Conservation (phyloP, 2,113 vertebrate genomes). For the Uria aalge region DNA sequence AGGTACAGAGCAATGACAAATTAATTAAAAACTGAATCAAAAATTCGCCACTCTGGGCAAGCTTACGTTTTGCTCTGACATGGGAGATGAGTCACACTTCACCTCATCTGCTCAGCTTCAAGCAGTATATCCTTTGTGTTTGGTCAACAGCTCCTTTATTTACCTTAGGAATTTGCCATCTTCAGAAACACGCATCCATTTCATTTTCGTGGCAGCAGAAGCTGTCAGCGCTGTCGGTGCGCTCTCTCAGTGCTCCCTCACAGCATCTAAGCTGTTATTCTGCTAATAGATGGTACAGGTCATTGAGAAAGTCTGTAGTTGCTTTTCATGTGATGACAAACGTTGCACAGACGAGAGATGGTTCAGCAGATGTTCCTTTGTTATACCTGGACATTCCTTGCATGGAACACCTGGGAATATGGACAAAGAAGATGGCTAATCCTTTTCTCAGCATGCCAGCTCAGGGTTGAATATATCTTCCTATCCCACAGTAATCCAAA, state of each 20-base stretch:
- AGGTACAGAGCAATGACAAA: neutral
- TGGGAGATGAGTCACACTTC: neutral
- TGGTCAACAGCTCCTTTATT: neutral
- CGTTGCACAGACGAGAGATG: neutral
- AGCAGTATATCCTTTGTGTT: neutral
- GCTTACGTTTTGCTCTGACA: neutral
- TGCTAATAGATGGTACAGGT: neutral
- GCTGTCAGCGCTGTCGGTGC: neutral
- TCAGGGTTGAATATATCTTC: neutral
- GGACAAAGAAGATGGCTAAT: neutral
- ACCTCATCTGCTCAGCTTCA: neutral
- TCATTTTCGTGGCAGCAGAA: neutral
- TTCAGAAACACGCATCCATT: neutral
- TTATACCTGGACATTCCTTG: neutral
- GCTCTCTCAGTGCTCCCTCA: neutral
- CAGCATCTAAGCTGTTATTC: neutral
- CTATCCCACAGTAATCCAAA: neutral
- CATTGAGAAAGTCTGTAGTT: neutral
- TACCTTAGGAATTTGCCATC: neutral
- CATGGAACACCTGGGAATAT: neutral
- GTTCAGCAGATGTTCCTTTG: neutral
- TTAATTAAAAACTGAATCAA: neutral
- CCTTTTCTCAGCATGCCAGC: neutral
- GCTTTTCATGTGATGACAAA: neutral
- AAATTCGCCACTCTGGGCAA: neutral